Evolutionary conservation across 1,140 invertebrate genomes (phyloP).

Genomic region (Lineus longissimus): DNA sequence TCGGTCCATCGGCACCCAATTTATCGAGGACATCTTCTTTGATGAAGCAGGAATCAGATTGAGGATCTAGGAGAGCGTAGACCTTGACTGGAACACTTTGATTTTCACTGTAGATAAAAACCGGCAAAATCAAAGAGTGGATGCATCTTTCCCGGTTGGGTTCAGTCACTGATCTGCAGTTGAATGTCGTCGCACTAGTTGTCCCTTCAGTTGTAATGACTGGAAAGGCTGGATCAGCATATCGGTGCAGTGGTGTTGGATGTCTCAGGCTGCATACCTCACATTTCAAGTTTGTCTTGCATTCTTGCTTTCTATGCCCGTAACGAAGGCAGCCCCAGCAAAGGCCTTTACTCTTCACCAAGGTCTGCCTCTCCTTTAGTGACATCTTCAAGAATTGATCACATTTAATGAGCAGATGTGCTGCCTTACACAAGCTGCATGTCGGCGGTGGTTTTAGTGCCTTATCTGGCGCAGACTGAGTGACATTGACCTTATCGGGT

Average conservation of each 20-base stretch:
- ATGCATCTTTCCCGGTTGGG: neutral
- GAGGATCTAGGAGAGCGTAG: slow-evolving; percentile 23
- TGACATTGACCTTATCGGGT: too few relatives aligned
- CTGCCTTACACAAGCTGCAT: neutral
- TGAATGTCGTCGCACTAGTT: neutral
- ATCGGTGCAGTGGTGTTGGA: neutral
- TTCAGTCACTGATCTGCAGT: neutral
- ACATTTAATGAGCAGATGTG: neutral
- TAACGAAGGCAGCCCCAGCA: neutral
- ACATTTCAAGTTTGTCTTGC: neutral
- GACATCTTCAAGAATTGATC: neutral
- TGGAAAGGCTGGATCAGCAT: too few relatives aligned
- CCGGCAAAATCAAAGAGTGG: neutral
- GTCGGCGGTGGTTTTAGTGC: too few relatives aligned
- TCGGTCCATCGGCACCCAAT: slow-evolving; percentile 5
- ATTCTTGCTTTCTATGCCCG: neutral
- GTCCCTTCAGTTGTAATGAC: neutral
- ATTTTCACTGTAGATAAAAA: neutral
- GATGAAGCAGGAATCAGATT: slow-evolving; percentile 23
- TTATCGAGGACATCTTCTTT: slow-evolving; percentile 8
- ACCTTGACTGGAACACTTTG: neutral
- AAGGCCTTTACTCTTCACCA: neutral
- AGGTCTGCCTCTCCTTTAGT: neutral
- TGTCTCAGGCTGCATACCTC: neutral
- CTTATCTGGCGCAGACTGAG: too few relatives aligned